These are phyloP conservation scores for Sturnira hondurensis DNA, from an alignment of 2,113 vertebrate genomes.

Conservation along the genomic window DNA sequence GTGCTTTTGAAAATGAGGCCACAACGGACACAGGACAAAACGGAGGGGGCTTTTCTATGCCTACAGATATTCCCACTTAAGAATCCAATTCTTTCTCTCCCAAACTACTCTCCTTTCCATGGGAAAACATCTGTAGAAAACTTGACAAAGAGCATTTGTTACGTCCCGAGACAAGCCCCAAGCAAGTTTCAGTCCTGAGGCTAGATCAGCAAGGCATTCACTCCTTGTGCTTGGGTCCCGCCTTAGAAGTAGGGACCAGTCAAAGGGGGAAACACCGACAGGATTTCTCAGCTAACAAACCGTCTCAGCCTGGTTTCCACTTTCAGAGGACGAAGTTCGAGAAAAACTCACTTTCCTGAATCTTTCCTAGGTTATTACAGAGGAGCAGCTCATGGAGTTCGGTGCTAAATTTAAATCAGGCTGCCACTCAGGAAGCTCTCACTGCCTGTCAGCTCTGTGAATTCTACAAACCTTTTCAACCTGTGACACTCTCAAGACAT, in stretches of 20 bases:
- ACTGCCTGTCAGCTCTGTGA: slow-evolving; percentile 42
- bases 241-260: slow-evolving; percentile 10
- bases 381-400: neutral
- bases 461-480: slow-evolving; percentile 28
- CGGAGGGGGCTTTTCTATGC: neutral
- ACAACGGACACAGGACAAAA: neutral
- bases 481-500: neutral
- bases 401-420: slow-evolving; percentile 60
- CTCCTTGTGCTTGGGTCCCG: slow-evolving; percentile 56
- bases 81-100: slow-evolving; percentile 30
- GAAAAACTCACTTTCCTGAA: neutral
- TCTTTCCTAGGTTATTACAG: slow-evolving; percentile 8
- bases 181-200: neutral
- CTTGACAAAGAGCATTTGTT: slow-evolving; percentile 17
- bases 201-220: slow-evolving; percentile 41
- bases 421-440: slow-evolving; percentile 51
- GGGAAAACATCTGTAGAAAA: slow-evolving; percentile 1
- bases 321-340: neutral
- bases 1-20: slow-evolving; percentile 40
- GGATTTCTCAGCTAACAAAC: neutral
- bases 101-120: slow-evolving; percentile 52
- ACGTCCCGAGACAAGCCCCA: neutral
- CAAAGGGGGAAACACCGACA: neutral
- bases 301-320: neutral
- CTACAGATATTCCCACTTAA: neutral